These are phyloP conservation scores for Eupsilia transversa DNA, from an alignment of 2,888 invertebrate genomes.

Conservation along the genomic window DNA sequence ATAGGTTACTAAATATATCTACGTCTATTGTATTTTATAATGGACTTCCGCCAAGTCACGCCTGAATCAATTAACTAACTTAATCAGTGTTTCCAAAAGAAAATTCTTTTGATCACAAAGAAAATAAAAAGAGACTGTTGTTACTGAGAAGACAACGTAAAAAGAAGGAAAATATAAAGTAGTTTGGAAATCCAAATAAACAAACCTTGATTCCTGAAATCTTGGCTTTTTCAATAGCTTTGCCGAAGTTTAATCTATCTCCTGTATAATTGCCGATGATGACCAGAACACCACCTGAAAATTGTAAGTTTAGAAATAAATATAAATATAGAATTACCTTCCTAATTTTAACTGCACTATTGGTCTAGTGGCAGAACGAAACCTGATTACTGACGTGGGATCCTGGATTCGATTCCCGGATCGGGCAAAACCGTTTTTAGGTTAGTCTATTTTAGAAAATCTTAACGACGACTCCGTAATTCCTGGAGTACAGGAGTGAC, in stretches of 20 bases:
- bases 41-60: too few species aligned
- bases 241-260: constrained; percentile 95
- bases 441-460: background rate
- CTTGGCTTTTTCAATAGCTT: constrained; percentile 94
- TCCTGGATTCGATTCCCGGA: background rate
- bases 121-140: too few species aligned
- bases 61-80: too few species aligned
- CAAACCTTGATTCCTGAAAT: constrained; percentile 90
- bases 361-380: background rate
- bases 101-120: too few species aligned
- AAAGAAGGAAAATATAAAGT: background rate
- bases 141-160: too few species aligned
- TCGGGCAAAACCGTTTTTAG: background rate
- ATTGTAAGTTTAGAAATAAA: background rate
- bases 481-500: background rate
- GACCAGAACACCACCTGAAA: constrained; percentile 92
- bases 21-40: too few species aligned
- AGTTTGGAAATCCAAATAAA: background rate
- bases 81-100: too few species aligned
- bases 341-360: background rate
- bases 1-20: too few species aligned
- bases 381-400: background rate
- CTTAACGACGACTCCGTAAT: background rate
- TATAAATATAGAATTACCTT: too few species aligned
- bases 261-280: constrained; percentile 95